A percentile compares a stretch with the other conserved stretches of the same genome.
Conservation (phyloP, 2,888 invertebrate species). For the Dicroscelio sp. region DNA sequence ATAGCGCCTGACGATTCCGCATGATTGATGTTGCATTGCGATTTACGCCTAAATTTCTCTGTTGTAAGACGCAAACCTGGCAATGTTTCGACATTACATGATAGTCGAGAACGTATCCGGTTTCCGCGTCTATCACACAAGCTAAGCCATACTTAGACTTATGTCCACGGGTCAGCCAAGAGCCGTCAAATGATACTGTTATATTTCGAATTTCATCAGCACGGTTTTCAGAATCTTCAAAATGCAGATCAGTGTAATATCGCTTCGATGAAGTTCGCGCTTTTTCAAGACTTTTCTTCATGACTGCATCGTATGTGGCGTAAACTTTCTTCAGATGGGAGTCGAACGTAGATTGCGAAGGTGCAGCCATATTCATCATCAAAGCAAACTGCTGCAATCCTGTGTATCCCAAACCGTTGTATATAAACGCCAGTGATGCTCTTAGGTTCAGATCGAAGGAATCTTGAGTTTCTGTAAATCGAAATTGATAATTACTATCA, state of each 20-base stretch:
- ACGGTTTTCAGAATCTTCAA: neutral
- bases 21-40: constrained; percentile 4
- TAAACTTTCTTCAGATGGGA: constrained; percentile 25
- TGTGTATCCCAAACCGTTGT: constrained; percentile 30
- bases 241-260: constrained; percentile 26
- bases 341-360: constrained; percentile 33
- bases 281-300: constrained; percentile 31
- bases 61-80: neutral
- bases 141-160: constrained; percentile 51
- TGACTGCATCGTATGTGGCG: neutral
- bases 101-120: constrained; percentile 43
- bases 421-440: constrained; percentile 30
- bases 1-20: neutral
- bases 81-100: constrained; percentile 45
- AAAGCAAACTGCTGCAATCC: constrained; percentile 43
- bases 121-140: constrained; percentile 40
- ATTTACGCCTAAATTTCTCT: neutral
- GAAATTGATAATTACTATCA: neutral
- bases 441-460: constrained; percentile 26
- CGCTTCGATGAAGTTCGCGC: neutral
- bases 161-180: constrained; percentile 40
- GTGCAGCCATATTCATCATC: constrained; percentile 29
- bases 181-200: constrained; percentile 45
- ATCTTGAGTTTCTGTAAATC: neutral
- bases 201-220: constrained; percentile 7